Evolutionary conservation across 2,113 vertebrate genomes (phyloP).

Genomic region (Myodes glareolus): DNA sequence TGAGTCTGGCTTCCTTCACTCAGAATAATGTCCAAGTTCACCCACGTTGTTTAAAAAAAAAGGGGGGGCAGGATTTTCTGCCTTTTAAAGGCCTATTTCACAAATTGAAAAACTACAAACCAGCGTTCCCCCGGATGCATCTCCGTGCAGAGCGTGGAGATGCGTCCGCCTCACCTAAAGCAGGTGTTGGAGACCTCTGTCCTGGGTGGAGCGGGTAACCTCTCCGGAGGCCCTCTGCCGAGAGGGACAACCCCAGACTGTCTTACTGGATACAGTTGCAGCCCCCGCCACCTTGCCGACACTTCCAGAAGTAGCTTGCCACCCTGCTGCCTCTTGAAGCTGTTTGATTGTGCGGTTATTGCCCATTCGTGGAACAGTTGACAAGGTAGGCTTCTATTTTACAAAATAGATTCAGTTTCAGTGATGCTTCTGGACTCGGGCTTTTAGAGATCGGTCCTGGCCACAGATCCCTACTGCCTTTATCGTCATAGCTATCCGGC

Average conservation of each 20-base stretch:
- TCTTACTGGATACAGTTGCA: background rate
- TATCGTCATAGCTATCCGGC: background rate
- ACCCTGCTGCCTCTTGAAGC: background rate
- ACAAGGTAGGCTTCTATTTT: slow-evolving; percentile 43
- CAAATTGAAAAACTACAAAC: too few species aligned
- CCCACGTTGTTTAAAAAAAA: background rate
- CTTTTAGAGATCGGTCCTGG: background rate
- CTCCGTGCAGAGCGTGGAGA: accelerated
- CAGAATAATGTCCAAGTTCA: background rate
- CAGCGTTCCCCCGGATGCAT: accelerated
- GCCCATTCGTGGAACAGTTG: background rate
- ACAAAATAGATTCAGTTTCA: background rate
- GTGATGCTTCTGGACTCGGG: background rate
- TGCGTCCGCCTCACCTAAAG: accelerated
- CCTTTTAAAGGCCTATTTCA: background rate
- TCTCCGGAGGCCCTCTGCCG: background rate
- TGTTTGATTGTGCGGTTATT: background rate
- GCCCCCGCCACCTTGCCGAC: background rate
- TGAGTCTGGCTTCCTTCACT: background rate
- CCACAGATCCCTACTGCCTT: background rate
- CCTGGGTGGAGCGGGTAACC: too few species aligned
- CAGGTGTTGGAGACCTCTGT: too few species aligned
- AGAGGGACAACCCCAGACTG: background rate
- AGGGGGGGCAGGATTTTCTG: background rate
- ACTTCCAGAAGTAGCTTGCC: background rate